These are phyloP conservation scores for Megalopta genalis DNA, from an alignment of 1,140 invertebrate genomes.

Conservation along the genomic window DNA sequence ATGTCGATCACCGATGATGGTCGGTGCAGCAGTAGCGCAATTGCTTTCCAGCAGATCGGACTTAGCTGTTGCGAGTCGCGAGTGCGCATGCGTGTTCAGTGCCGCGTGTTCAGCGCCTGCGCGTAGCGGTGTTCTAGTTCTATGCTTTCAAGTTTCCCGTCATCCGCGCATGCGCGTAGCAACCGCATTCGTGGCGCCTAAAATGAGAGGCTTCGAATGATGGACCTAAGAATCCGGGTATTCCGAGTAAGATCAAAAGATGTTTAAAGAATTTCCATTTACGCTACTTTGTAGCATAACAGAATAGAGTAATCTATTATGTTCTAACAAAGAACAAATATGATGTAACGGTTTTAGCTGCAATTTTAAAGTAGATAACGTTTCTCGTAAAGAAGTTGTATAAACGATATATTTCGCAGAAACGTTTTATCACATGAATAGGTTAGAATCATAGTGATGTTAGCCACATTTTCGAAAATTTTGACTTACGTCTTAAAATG, in stretches of 20 bases:
- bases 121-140: background rate
- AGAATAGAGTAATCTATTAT: background rate
- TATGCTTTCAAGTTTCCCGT: background rate
- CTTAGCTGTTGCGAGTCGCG: background rate
- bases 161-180: background rate
- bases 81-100: constrained; percentile 31
- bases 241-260: background rate
- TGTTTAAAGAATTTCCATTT: background rate
- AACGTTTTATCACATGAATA: too few species aligned
- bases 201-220: background rate
- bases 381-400: too few species aligned
- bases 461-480: too few species aligned
- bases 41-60: constrained; percentile 38
- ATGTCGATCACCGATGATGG: background rate
- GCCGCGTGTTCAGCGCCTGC: background rate
- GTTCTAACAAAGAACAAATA: background rate
- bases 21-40: constrained; percentile 29
- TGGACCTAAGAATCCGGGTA: background rate
- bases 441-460: too few species aligned
- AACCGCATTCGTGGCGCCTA: background rate
- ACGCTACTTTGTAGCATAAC: background rate
- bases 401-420: too few species aligned
- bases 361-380: too few species aligned
- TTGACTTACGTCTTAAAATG: too few species aligned
- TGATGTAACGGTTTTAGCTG: background rate